Conservation (phyloP, 92 coral and sea anemone genomes). For the Zoanthus sansibaricus region DNA sequence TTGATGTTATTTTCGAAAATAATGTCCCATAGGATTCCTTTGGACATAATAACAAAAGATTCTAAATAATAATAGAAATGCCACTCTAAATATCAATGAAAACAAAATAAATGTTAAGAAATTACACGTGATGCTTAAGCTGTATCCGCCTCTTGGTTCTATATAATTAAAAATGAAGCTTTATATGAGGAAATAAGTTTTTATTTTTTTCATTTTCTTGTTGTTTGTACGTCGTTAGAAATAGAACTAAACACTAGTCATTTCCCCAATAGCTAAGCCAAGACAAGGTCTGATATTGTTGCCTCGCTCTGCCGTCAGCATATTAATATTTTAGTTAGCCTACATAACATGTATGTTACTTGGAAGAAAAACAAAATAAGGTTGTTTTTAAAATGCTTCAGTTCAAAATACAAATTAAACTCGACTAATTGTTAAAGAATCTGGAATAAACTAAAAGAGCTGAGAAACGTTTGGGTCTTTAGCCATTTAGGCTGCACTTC, state of each 20-base stretch:
- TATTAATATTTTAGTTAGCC: too few species aligned
- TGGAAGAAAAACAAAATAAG: too few species aligned
- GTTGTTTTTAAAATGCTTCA: too few species aligned
- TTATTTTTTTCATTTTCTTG: background rate
- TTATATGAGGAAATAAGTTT: background rate
- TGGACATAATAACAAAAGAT: conserved; percentile 10
- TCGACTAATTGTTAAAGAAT: too few species aligned
- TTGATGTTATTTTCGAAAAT: too few species aligned
- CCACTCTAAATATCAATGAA: background rate
- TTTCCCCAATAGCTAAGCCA: background rate
- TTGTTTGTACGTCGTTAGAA: background rate
- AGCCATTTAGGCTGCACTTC: too few species aligned
- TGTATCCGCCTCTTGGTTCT: background rate
- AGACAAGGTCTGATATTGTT: background rate
- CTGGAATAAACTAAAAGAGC: too few species aligned
- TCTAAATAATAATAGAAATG: too few species aligned
- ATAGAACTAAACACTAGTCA: background rate
- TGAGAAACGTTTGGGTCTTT: too few species aligned
- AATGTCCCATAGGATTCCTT: too few species aligned
- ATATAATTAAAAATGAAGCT: background rate
- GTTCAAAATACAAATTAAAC: too few species aligned
- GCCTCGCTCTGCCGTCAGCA: background rate
- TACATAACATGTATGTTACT: too few species aligned
- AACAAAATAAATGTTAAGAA: background rate
- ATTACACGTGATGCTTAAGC: background rate